These are phyloP conservation scores for Fragum fragum DNA, from an alignment of 2,888 invertebrate species.

Conservation along the genomic window DNA sequence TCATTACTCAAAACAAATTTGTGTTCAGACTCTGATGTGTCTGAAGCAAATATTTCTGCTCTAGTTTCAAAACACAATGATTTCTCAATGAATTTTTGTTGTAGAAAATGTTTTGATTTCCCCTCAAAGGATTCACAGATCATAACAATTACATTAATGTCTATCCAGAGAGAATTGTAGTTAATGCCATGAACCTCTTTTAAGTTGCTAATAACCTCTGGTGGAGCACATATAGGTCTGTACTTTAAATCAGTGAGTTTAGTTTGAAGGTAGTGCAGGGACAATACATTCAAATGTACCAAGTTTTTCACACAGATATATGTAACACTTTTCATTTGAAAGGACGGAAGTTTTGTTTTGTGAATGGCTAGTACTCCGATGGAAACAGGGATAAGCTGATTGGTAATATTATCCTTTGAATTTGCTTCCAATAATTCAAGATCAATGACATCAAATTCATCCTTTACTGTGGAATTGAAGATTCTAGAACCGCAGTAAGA, in stretches of 20 bases:
- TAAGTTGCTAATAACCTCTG: background rate
- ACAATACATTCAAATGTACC: background rate
- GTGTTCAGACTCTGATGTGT: background rate
- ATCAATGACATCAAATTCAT: background rate
- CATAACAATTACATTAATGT: background rate
- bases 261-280: background rate
- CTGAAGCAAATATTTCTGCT: background rate
- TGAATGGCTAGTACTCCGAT: background rate
- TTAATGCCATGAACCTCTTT: background rate
- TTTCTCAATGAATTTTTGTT: background rate
- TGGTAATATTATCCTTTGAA: too few species aligned
- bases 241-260: background rate
- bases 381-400: background rate
- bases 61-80: background rate
- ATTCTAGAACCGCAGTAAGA: background rate
- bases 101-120: background rate
- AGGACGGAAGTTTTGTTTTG: background rate
- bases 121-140: background rate
- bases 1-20: background rate
- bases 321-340: background rate
- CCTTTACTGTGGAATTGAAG: background rate
- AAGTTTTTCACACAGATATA: slow-evolving; percentile 4
- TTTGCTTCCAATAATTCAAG: background rate
- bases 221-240: background rate
- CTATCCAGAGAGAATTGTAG: slow-evolving; percentile 1